These are phyloP conservation scores for Cossypha dichroa DNA, from an alignment of 2,797 vertebrate species.

Conservation along the genomic window DNA sequence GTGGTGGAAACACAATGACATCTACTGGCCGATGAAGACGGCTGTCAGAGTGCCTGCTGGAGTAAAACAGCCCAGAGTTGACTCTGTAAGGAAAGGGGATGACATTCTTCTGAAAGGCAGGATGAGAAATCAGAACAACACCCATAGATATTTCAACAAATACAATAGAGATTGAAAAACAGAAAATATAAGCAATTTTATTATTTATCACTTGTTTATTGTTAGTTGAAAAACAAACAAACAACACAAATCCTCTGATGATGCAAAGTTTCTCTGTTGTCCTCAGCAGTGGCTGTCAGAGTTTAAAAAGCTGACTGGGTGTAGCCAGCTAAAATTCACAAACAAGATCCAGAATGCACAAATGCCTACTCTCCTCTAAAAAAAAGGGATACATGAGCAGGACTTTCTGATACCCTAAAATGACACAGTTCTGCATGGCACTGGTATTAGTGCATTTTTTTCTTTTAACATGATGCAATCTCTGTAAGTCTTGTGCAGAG, in stretches of 20 bases:
- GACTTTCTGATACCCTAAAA: neutral
- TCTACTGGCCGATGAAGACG: conserved; percentile 52
- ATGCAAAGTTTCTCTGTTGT: neutral
- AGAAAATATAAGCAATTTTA: neutral
- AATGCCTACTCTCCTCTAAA: neutral
- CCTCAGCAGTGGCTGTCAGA: neutral
- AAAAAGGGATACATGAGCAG: neutral
- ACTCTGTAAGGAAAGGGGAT: neutral
- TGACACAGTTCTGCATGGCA: neutral
- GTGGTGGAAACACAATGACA: conserved; percentile 63
- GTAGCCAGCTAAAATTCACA: neutral
- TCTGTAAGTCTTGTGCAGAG: neutral
- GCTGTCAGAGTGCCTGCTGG: neutral
- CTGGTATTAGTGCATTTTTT: neutral
- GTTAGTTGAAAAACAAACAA: neutral
- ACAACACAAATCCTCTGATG: neutral
- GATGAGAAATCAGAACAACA: neutral
- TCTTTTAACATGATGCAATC: neutral
- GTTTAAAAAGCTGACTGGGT: neutral
- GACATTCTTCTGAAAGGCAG: neutral
- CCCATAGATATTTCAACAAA: neutral
- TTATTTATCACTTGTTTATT: neutral
- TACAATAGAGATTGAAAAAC: neutral
- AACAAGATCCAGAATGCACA: neutral
- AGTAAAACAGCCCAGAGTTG: neutral